These are phyloP conservation scores for Parapsyche elsis DNA, from an alignment of 1,140 invertebrate genomes.

Conservation along the genomic window DNA sequence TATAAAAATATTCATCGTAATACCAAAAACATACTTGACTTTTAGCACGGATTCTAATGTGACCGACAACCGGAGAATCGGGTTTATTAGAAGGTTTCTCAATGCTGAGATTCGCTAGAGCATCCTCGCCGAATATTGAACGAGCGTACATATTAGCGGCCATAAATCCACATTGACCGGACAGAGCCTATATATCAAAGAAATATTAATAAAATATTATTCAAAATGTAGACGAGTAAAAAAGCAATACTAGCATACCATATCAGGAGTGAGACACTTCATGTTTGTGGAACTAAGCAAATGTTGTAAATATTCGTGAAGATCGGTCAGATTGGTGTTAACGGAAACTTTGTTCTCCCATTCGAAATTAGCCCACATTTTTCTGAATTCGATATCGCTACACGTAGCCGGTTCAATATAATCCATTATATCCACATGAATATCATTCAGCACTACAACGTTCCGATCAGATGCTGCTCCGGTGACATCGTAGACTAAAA, in stretches of 20 bases:
- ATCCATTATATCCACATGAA: slow-evolving; percentile 99
- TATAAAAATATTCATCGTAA: background rate
- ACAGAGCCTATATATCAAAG: slow-evolving; percentile 81
- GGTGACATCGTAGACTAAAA: slow-evolving; percentile 92
- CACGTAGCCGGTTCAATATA: slow-evolving; percentile 98
- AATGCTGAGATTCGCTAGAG: slow-evolving; percentile 97
- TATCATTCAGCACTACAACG: slow-evolving; percentile 98
- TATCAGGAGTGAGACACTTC: slow-evolving; percentile 97
- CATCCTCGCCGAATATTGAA: slow-evolving; percentile 99
- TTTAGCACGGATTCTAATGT: slow-evolving; percentile 97
- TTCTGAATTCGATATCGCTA: slow-evolving; percentile 94
- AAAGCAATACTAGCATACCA: slow-evolving; percentile 65
- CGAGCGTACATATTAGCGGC: slow-evolving; percentile 98
- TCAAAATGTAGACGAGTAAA: background rate
- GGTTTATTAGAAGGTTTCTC: slow-evolving; percentile 93
- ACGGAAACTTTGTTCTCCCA: slow-evolving; percentile 99
- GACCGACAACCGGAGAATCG: slow-evolving; percentile 91
- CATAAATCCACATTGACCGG: slow-evolving; percentile 98
- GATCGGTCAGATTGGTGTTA: slow-evolving; percentile 92
- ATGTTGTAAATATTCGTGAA: slow-evolving; percentile 93
- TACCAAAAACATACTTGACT: slow-evolving; percentile 79
- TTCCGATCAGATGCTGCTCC: slow-evolving; percentile 94
- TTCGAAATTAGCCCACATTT: slow-evolving; percentile 99
- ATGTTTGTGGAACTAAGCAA: slow-evolving; percentile 97
- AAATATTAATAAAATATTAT: slow-evolving; percentile 37